A percentile compares a stretch with the other conserved stretches of the same genome.
phyloP scores from a whole-genome alignment of 2,113 vertebrate genomes.

The Petaurus breviceps region DNA sequence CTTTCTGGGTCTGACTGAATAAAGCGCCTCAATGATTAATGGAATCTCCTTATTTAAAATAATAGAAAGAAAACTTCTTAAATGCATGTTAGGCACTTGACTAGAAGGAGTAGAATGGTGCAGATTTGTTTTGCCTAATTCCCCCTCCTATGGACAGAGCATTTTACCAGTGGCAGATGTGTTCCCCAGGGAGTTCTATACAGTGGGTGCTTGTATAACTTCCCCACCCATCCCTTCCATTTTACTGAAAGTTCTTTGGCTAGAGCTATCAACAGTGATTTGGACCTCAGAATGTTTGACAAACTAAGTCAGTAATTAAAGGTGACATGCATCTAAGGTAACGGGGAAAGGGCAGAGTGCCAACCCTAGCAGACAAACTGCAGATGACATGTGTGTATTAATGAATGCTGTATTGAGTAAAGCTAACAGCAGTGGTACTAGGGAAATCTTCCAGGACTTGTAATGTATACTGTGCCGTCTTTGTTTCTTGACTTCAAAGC shows the following conservation, averaged over 20 bases:
- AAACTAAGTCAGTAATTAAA: conserved; percentile 66
- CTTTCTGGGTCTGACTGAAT: neutral
- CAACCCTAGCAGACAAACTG: conserved; percentile 48
- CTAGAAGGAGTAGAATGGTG: neutral
- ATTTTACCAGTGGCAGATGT: neutral
- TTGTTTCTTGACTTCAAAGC: conserved; percentile 23
- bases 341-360: conserved; percentile 3
- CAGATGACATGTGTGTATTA: conserved; percentile 4
- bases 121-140: neutral
- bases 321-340: conserved; percentile 20
- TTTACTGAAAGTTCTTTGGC: conserved; percentile 4
- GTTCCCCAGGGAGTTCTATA: neutral
- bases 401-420: conserved; percentile 39
- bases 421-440: neutral
- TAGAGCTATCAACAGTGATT: conserved; percentile 30
- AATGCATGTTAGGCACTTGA: neutral
- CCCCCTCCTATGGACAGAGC: fast-evolving
- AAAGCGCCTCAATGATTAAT: neutral
- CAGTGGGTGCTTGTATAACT: neutral
- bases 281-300: conserved; percentile 32
- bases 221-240: conserved; percentile 15
- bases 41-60: neutral
- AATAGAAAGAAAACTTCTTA: neutral
- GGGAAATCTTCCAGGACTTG: neutral
- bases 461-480: neutral